Evolutionary conservation across 2,797 vertebrate species (phyloP).

Genomic region (Sarcoramphus papa): DNA sequence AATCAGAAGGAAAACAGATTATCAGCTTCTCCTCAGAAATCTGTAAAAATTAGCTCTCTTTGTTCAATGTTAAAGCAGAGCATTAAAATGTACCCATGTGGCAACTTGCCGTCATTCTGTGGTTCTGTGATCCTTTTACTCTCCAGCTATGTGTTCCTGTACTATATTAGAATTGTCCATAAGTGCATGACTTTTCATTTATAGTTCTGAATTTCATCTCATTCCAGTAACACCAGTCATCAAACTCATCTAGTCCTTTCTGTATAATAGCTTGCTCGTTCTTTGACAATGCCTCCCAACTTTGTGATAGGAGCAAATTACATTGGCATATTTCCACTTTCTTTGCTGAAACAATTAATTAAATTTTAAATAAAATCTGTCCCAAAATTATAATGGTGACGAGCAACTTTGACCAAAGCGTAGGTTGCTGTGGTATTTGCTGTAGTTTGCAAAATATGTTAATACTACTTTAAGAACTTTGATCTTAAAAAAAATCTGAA

Average conservation of each 20-base stretch:
- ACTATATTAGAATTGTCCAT: background rate
- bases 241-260: background rate
- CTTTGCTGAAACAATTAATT: background rate
- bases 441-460: background rate
- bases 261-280: background rate
- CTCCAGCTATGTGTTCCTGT: background rate
- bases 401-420: background rate
- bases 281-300: background rate
- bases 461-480: background rate
- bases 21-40: background rate
- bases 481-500: background rate
- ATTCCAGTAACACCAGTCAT: background rate
- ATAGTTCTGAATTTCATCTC: slow-evolving; percentile 11
- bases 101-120: background rate
- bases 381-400: background rate
- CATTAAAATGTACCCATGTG: slow-evolving; percentile 1
- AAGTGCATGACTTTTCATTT: slow-evolving; percentile 35
- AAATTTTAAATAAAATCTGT: background rate
- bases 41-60: background rate
- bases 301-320: slow-evolving; percentile 24
- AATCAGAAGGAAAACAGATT: background rate
- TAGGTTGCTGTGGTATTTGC: background rate
- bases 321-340: background rate
- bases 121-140: background rate
- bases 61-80: background rate